Percentiles rank a stretch among this genome's conserved stretches.
These are phyloP conservation scores for Zeugodacus cucurbitae DNA, from an alignment of 1,140 invertebrate genomes.

Conservation along the genomic window DNA sequence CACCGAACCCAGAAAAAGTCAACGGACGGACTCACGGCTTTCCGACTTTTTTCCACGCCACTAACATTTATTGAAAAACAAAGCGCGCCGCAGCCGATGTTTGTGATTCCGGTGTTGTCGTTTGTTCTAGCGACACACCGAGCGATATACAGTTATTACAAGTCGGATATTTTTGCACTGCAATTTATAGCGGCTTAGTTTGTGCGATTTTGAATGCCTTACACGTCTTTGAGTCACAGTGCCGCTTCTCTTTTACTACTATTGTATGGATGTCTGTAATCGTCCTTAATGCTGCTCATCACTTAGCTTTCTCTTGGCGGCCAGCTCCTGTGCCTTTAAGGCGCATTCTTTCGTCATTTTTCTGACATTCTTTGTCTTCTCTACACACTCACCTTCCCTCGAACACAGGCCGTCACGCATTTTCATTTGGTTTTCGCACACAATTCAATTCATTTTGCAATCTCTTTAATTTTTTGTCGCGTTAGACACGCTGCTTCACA, in stretches of 20 bases:
- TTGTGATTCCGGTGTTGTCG: constrained; percentile 27
- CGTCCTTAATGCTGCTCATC: neutral
- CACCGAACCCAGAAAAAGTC: no score
- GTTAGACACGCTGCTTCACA: constrained; percentile 1
- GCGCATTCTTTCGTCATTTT: neutral
- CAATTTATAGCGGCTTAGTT: neutral
- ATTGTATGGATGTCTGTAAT: neutral
- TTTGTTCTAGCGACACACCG: neutral
- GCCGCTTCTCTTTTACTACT: no score
- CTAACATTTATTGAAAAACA: constrained; percentile 22
- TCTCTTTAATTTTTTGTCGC: constrained; percentile 21
- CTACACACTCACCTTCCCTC: neutral
- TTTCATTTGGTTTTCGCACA: constrained; percentile 10
- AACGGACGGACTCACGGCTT: neutral
- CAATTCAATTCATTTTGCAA: constrained; percentile 39
- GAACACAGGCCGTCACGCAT: neutral
- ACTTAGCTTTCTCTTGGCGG: neutral
- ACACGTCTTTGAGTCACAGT: constrained; percentile 24
- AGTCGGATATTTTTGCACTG: neutral
- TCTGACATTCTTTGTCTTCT: neutral
- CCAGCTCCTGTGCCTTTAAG: neutral
- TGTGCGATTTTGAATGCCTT: constrained; percentile 8
- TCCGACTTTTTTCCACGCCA: neutral
- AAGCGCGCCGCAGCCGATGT: constrained; percentile 2
- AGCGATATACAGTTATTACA: neutral